Percentiles rank a stretch among this genome's conserved stretches.
Evolutionary conservation across 2,797 vertebrate genomes (phyloP).

Genomic region (Xiphophorus birchmanni): DNA sequence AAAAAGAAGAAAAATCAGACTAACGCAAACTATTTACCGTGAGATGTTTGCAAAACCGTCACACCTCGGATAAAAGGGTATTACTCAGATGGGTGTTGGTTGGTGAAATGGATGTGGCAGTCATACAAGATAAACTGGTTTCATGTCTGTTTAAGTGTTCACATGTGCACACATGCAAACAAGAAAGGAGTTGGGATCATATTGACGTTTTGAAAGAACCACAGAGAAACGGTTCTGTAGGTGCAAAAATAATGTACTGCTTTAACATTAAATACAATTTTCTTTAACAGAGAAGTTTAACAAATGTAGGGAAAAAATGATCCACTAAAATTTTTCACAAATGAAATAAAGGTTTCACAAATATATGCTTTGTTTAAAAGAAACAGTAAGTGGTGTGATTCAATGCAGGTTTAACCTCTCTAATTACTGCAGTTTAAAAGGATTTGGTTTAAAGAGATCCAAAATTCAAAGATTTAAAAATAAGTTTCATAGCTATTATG

Average conservation of each 20-base stretch:
- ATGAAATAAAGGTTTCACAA: neutral
- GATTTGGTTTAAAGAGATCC: too few relatives aligned
- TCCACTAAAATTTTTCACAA: neutral
- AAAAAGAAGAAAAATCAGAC: conserved; percentile 45
- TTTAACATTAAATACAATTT: neutral
- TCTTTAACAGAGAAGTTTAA: neutral
- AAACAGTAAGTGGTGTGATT: neutral
- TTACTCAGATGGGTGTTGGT: conserved; percentile 51
- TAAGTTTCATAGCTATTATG: neutral
- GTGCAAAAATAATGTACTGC: neutral
- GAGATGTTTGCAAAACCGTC: conserved; percentile 36
- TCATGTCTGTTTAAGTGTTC: conserved; percentile 11
- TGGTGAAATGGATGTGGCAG: conserved; percentile 13
- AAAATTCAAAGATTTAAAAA: neutral
- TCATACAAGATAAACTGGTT: conserved; percentile 63
- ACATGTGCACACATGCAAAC: neutral
- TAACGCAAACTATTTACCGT: conserved; percentile 45
- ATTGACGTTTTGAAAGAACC: neutral
- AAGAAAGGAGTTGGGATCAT: neutral
- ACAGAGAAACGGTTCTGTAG: neutral
- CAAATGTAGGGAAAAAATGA: neutral
- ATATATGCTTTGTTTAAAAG: neutral
- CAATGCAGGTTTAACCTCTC: neutral
- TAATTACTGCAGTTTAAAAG: neutral
- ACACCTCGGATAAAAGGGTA: conserved; percentile 48